Base-by-base conservation (phyloP, 1,140 invertebrate genomes). In the Trinorchestia longiramus region DNA sequence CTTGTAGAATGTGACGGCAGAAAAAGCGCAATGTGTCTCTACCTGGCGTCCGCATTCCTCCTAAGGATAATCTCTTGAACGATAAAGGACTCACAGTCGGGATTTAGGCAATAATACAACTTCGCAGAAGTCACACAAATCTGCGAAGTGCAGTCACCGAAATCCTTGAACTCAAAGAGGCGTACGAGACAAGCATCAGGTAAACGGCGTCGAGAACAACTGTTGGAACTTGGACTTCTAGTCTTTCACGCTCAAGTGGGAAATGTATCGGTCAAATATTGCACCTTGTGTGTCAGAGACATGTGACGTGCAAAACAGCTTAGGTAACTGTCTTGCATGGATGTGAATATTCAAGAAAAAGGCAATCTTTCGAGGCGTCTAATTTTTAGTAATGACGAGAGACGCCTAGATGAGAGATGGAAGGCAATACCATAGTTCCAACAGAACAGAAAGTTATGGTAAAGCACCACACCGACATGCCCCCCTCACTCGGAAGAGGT, bases 11-110 rank as follows among this genome's bases (percentile, higher is more conserved):
- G 28, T 28, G 62, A 36, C 62, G 62, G 62, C 62, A 77, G 62
- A 77, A 77, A n/a, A 77, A 77, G 62, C 62, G 28, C 62, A 77
- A 36, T 36, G n/a, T 41, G n/a, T 15, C 28, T 15, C 40, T 94
- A 94, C 92, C 92, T 94, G 92, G 40, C 6, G 62, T 77, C 43
- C 41, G 40, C 92, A 94, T 94, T 94, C 92, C 44, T 94, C 92
- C 3, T 11, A 19, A 47, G 44, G 92, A 94, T 94, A 43, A 94
- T 42, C 92, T 94, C 41, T 40, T 15, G 92, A 44, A 17, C 92
- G 44, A 94, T 94, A 94, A 94, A 94, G 44, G 92, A 94, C 41
- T 47, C 28, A 44, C 43, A 19, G 88, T 90, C 43, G 43, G 44
- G 92, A 94, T 94, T 4, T 47, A 1, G 92, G 43, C 43, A 94